A percentile compares a stretch with the other conserved stretches of the same genome.
Conservation (phyloP, 30 jellyfish, hydroid and myxozoan species). For the Hydra vulgaris region DNA sequence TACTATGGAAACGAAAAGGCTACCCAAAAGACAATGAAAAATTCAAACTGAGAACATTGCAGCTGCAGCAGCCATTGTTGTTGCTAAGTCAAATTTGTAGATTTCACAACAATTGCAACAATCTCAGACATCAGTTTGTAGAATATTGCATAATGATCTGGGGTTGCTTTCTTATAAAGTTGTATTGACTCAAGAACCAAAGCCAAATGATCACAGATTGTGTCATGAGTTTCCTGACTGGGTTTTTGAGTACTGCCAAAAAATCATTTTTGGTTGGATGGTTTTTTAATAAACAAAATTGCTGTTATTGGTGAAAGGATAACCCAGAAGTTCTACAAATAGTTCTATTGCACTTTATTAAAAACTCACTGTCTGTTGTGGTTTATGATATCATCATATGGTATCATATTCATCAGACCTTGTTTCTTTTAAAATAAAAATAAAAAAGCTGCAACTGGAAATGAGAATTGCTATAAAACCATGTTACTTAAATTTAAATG, state of each 20-base stretch:
- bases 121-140: background rate
- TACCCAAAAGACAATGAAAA: background rate
- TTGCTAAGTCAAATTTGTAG: background rate
- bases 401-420: background rate
- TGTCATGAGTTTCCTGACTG: background rate
- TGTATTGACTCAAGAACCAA: background rate
- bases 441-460: background rate
- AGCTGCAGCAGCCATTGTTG: background rate
- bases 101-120: background rate
- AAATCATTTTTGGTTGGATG: background rate
- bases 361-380: too few species aligned
- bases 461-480: too few species aligned
- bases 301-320: background rate
- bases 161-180: background rate
- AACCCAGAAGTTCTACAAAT: background rate
- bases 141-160: background rate
- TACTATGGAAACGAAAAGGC: background rate
- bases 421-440: too few species aligned
- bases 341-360: too few species aligned
- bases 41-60: background rate
- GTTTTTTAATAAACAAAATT: background rate
- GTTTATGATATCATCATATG: background rate
- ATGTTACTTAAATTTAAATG: background rate
- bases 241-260: background rate
- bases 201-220: background rate